A percentile compares a stretch with the other conserved stretches of the same genome.
Evolutionary conservation across 2,797 vertebrate genomes (phyloP).

Genomic region (Lacerta bilineata): DNA sequence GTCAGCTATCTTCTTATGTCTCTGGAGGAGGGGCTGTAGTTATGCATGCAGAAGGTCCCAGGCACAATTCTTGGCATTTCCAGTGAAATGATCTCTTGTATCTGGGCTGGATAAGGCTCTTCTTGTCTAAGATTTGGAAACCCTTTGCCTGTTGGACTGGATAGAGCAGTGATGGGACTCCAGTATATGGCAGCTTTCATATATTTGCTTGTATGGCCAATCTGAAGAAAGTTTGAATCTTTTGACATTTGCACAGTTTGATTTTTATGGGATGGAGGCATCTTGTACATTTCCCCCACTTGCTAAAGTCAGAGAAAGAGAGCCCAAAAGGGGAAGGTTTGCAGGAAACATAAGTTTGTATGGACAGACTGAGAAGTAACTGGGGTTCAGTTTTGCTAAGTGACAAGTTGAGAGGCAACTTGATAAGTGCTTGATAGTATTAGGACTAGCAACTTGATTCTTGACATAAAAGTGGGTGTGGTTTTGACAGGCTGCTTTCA

Average conservation of each 20-base stretch:
- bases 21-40: too few relatives aligned
- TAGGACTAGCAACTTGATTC: background rate
- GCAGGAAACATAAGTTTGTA: background rate
- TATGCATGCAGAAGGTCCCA: too few relatives aligned
- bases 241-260: background rate
- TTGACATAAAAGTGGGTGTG: background rate
- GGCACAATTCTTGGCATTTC: too few relatives aligned
- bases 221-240: background rate
- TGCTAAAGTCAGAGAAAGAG: background rate
- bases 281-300: background rate
- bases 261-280: background rate
- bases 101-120: too few relatives aligned
- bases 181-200: background rate
- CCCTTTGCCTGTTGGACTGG: too few relatives aligned
- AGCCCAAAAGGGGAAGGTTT: background rate
- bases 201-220: background rate
- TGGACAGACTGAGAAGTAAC: background rate
- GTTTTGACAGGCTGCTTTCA: background rate
- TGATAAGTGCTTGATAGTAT: background rate
- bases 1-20: too few relatives aligned
- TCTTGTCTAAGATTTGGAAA: too few relatives aligned
- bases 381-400: too few relatives aligned
- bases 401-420: background rate
- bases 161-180: too few relatives aligned
- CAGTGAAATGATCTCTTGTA: too few relatives aligned